Base-by-base conservation (phyloP, 2,113 vertebrate genomes). In the Pseudorectes ferrugineus region DNA sequence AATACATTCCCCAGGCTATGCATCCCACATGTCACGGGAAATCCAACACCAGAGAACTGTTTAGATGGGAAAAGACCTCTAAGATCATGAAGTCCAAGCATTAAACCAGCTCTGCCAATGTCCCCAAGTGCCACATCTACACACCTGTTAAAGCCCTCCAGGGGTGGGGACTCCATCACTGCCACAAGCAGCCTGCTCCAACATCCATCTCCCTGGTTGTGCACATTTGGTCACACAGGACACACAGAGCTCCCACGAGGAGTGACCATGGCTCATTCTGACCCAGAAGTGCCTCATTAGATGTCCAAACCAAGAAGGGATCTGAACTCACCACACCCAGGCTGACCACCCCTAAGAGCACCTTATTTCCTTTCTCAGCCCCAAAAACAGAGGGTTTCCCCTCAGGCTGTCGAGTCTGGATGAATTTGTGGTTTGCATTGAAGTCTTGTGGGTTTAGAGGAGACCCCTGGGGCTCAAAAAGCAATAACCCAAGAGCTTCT, bases 1-100 rank as follows among this genome's bases (percentile, higher is more conserved):
- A 43, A 45, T 28, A 21, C 5, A 18, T 3, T 2, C 9, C 21
- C 57, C 19, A 57, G 24, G 24, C 9, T 13, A 0, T 7, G 18
- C 33, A 42, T 25, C 19, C 26, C 22, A 1, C 13, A 6, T 8
- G 18, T 67, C 48, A 33, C 14, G 38, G 48, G 52, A 75, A 51
- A 83, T 3, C 12, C 33, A 38, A 38, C 19, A 29, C 43, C 24
- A 10, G 22, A 7, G 40, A 35, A 33, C 35, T 12, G 12, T 16
- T 76, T 10, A 33, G 40, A 42, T 35, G 43, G 29, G 14, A 36
- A 40, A 70, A 36, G 35, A 26, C 25, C 31, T 42, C 78, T 5
- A 4, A 42, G 14, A 33, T 11, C 17, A 5, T 3, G 2, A 54
- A 70, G 15, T 9, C 42, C 48, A 36, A 17, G 25, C 55, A 24